Percentiles rank a stretch among this genome's conserved stretches.
Conservation (phyloP, 2,888 invertebrate species). For the Cabera pusaria region DNA sequence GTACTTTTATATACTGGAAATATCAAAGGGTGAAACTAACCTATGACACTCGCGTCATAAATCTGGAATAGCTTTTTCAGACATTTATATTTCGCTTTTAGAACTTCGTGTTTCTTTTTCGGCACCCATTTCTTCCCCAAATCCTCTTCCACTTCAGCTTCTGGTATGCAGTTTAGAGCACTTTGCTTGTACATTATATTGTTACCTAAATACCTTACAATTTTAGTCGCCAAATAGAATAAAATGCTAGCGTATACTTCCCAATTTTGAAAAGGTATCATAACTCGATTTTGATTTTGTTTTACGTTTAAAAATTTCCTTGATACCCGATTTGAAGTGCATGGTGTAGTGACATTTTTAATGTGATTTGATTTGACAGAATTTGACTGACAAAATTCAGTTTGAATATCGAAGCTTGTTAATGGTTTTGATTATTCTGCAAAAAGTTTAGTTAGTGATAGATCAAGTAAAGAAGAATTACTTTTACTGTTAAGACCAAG, state of each 20-base stretch:
- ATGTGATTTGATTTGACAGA: no score
- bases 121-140: constrained; percentile 63
- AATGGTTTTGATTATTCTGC: no score
- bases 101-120: constrained; percentile 71
- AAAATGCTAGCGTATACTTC: constrained; percentile 54
- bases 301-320: constrained; percentile 26
- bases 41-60: constrained; percentile 70
- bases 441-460: no score
- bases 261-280: constrained; percentile 65
- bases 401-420: constrained; percentile 7
- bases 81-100: constrained; percentile 75
- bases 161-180: constrained; percentile 59
- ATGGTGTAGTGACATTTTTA: constrained; percentile 61
- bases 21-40: no score
- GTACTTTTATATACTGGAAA: no score
- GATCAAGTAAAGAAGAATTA: no score
- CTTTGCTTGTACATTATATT: constrained; percentile 19
- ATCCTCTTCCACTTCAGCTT: constrained; percentile 55
- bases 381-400: constrained; percentile 8
- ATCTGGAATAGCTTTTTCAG: constrained; percentile 73
- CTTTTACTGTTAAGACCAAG: no score
- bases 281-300: constrained; percentile 45
- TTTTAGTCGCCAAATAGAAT: constrained; percentile 57
- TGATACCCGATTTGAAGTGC: constrained; percentile 39
- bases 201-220: constrained; percentile 41